Evolutionary conservation across 1,140 invertebrate species (phyloP), one percentile per base, ranked within the genome.

Genomic region (Zaprionus camerounensis): DNA sequence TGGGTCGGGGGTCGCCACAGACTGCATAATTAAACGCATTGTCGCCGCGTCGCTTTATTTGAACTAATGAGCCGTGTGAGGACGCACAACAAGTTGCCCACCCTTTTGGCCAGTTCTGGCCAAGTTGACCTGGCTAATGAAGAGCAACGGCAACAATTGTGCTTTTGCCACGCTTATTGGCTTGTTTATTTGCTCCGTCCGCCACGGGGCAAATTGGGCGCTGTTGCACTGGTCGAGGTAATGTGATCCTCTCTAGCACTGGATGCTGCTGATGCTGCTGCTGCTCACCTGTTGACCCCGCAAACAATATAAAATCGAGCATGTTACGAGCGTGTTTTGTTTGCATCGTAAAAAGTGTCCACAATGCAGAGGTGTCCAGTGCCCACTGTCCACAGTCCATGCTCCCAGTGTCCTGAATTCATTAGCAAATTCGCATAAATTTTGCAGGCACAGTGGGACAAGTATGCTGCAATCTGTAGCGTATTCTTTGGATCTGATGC

Each of bases 361-460:
- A 38, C 55, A 65, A 41, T 58, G 17, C 31, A 13, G 62, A 24
- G 22, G n/a, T 13, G n/a, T 26, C 34, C 41, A 13, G n/a, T 20
- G n/a, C n/a, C 64, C 20, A 20, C 36, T 28, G 55, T 49, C 55
- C 61, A 31, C 56, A 24, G 64, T 34, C 31, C 17, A 24, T 13
- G 15, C 58, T 38, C 13, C 17, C 59, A 49, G 67, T 79, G 72
- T 26, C 63, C 46, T 17, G 24, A 41, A 15, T 76, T 80, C 58
- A 80, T 81, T 81, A 81, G 71, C 70, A 75, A 87, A 74, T 75
- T 81, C 72, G 82, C 82, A 91, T 91, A 83, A 83, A 91, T 87
- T 91, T 63, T 70, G 53, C 64, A 44, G 9, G 17, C 13, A 80
- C 82, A 58, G 71, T 87, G 76, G 51, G 3, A 9, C 70, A 3